Conservation (phyloP, 2,888 invertebrate genomes). For the Scrobipalpa atriplicella region DNA sequence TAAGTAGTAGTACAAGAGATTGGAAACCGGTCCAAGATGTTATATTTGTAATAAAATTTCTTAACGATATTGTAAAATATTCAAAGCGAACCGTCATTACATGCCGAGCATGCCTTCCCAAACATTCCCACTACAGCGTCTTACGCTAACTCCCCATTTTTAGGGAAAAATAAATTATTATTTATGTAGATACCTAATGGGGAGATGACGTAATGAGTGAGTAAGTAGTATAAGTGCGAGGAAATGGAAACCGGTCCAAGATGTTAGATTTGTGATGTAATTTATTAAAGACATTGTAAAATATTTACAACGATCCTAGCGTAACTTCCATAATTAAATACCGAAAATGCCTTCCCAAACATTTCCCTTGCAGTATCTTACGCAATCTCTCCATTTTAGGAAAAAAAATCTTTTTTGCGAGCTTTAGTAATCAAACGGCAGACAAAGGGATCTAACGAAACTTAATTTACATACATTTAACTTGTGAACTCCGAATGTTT, state of each 20-base stretch:
- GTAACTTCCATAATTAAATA: slow-evolving; percentile 32
- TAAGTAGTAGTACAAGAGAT: too few species aligned
- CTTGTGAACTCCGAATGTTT: too few species aligned
- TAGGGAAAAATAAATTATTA: not conserved
- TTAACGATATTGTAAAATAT: not conserved
- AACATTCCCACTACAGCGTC: not conserved
- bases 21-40: too few species aligned
- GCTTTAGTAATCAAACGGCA: too few species aligned
- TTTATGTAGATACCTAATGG: too few species aligned
- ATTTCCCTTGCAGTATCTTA: not conserved
- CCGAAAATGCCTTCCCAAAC: slow-evolving; percentile 3
- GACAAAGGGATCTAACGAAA: too few species aligned
- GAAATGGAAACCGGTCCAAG: too few species aligned
- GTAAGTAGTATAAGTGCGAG: too few species aligned
- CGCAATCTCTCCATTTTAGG: not conserved
- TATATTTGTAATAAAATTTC: too few species aligned
- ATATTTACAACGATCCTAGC: slow-evolving; percentile 35
- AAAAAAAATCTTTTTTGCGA: too few species aligned
- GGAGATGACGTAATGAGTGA: too few species aligned
- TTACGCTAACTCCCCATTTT: not conserved
- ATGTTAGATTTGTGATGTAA: not conserved
- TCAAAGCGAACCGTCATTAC: slow-evolving; percentile 20
- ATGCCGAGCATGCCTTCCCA: slow-evolving; percentile 5
- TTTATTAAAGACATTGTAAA: slow-evolving; percentile 32
- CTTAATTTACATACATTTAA: too few species aligned